Base-by-base conservation (phyloP, 1,140 invertebrate species). In the Kradibia gibbosae region DNA sequence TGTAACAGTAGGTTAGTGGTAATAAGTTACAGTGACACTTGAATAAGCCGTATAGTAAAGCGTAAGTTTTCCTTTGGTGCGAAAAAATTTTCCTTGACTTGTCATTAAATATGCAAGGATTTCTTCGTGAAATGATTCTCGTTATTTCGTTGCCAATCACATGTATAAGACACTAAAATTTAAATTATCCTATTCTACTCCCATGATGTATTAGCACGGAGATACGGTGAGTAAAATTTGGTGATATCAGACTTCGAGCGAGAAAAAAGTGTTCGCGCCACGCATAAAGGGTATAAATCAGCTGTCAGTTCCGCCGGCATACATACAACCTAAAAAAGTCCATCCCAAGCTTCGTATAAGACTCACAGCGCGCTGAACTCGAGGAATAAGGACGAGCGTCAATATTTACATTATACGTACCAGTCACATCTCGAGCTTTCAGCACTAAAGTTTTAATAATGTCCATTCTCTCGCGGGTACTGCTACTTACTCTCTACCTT, bases 401-500 rank as follows among this genome's bases (percentile, higher is more conserved):
- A 1, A 5, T 28, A 70, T 17, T 20, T 17, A 3, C 50, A 5
- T 17, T 20, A 5, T 17, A 11, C 10, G 5, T 20, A 53, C 10
- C 50, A 5, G 15, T 20, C 10, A 17, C 50, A 53, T 3, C 50
- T 13, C 5, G 7, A 45, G 42, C 7, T 45, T 45, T 45, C 42
- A 7, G n/a, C 45, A 65, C 71, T 70, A 70, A 45, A 55, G 28
- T 78, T 78, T 71, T 42, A 25, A 28, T 25, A 22, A 3, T 36
- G 28, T 55, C 48, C 50, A 15, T 22, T 72, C 53, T 57, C 22
- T 17, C 45, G n/a, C 45, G 55, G 28, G 60, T 55, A 67, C 79
- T 60, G 79, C 60, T 81, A 75, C 79, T 76, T 55, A 45, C 72
- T 75, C 70, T 72, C 67, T 55, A 28, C 79, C 73, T 75, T 75